Evolutionary conservation across 2,888 invertebrate species (phyloP).

Genomic region (Gasteruption jaculator): DNA sequence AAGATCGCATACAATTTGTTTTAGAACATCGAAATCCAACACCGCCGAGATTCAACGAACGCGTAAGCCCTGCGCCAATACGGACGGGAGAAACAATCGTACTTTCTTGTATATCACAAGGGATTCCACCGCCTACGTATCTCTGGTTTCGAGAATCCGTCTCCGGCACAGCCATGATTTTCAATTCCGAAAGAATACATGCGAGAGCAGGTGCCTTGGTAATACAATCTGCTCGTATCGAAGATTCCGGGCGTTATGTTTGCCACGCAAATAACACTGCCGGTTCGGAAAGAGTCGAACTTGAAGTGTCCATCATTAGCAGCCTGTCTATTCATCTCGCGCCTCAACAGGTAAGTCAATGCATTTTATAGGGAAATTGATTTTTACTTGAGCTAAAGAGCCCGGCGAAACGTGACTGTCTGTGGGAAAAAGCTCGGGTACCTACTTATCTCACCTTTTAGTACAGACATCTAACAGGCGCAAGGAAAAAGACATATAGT

Average conservation of each 20-base stretch:
- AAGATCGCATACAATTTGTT: too few relatives aligned
- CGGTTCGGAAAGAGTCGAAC: conserved; percentile 58
- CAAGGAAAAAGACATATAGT: too few relatives aligned
- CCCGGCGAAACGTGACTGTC: too few relatives aligned
- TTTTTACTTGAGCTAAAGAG: too few relatives aligned
- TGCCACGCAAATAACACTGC: conserved; percentile 90
- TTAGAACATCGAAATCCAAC: conserved; percentile 46
- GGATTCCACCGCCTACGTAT: conserved; percentile 52
- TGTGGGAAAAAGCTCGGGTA: too few relatives aligned
- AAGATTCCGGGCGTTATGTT: conserved; percentile 82
- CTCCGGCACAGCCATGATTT: conserved; percentile 44
- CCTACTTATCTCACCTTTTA: too few relatives aligned
- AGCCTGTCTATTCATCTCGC: conserved; percentile 45
- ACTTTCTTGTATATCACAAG: conserved; percentile 54
- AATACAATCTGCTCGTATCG: conserved; percentile 55
- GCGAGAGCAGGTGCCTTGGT: conserved; percentile 48
- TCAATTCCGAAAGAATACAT: conserved; percentile 47
- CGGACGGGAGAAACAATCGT: conserved; percentile 51
- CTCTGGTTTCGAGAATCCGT: conserved; percentile 49
- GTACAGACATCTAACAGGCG: too few relatives aligned
- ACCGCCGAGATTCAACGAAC: conserved; percentile 49
- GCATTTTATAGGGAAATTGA: conserved; percentile 2
- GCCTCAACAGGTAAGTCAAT: conserved; percentile 46
- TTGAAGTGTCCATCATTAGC: conserved; percentile 48
- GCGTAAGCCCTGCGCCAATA: conserved; percentile 46